Evolutionary conservation across 1,140 invertebrate species (phyloP).

Genomic region (Colletes latitarsis): DNA sequence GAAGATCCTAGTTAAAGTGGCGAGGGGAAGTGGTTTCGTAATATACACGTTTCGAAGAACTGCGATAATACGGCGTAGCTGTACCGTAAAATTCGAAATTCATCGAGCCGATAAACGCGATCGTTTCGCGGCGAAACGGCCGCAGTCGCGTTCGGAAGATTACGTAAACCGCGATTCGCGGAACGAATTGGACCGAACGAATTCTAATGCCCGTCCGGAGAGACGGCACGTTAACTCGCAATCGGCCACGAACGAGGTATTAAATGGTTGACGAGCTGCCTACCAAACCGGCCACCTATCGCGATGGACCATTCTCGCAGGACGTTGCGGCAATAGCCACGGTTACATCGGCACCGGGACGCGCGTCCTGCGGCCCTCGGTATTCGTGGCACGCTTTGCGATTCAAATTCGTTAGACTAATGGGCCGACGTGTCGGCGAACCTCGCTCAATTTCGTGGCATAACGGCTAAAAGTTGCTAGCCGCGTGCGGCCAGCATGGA

Average conservation of each 20-base stretch:
- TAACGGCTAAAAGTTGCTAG: constrained; percentile 43
- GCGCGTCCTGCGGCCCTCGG: constrained; percentile 15
- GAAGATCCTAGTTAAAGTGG: no score
- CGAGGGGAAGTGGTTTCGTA: not conserved
- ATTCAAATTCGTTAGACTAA: constrained; percentile 56
- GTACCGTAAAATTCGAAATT: not conserved
- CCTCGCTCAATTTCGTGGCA: constrained; percentile 34
- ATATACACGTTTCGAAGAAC: not conserved
- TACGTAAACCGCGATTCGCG: constrained; percentile 15
- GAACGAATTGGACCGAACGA: constrained; percentile 4
- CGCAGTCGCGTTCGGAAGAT: not conserved
- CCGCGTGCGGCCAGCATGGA: not conserved
- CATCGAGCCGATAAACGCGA: not conserved
- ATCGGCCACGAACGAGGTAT: constrained; percentile 18
- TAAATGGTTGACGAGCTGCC: constrained; percentile 39
- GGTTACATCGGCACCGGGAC: not conserved
- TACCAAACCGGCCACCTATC: constrained; percentile 16
- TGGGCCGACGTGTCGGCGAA: constrained; percentile 38
- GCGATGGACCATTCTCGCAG: constrained; percentile 20
- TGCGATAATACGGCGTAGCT: no score
- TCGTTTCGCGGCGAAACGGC: not conserved
- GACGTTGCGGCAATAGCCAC: constrained; percentile 8
- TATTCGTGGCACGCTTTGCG: constrained; percentile 52
- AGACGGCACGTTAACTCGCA: constrained; percentile 1
- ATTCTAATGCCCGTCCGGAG: constrained; percentile 21